A percentile compares a stretch with the other conserved stretches of the same genome.
Conservation (phyloP, 2,113 vertebrate genomes). For the Ammospiza caudacuta region DNA sequence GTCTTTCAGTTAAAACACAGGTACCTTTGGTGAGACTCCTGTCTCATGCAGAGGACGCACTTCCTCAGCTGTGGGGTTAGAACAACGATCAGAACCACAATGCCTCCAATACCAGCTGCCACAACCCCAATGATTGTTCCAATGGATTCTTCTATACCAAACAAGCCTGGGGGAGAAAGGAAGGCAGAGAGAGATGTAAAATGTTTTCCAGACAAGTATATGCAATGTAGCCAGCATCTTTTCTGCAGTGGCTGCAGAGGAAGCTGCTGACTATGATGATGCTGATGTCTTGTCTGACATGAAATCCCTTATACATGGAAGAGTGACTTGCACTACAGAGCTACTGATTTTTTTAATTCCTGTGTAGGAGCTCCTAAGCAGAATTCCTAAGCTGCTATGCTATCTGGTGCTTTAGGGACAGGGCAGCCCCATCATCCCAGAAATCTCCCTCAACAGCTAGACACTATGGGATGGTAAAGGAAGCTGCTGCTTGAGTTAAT, state of each 20-base stretch:
- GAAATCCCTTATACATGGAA: not conserved
- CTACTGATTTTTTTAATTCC: not conserved
- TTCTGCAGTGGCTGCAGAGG: not conserved
- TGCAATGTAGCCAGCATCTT: not conserved
- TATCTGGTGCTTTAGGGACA: not conserved
- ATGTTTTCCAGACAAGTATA: not conserved
- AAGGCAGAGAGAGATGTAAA: not conserved
- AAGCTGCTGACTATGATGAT: not conserved
- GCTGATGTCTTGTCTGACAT: not conserved
- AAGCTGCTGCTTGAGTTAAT: not conserved
- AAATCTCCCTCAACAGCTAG: not conserved
- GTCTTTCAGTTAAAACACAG: not conserved
- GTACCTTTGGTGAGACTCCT: not conserved
- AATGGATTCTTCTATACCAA: constrained; percentile 71
- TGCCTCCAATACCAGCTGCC: constrained; percentile 58
- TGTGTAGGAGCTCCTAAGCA: not conserved
- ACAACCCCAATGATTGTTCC: constrained; percentile 66
- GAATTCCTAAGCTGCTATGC: not conserved
- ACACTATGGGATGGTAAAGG: not conserved
- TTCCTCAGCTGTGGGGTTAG: constrained; percentile 59
- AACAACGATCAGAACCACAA: constrained; percentile 54
- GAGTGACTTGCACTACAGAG: not conserved
- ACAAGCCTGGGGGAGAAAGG: constrained; percentile 37
- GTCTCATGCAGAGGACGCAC: constrained; percentile 55
- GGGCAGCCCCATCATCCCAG: not conserved